Conservation (phyloP, 2,113 vertebrate genomes). For the Leptodactylus fuscus region DNA sequence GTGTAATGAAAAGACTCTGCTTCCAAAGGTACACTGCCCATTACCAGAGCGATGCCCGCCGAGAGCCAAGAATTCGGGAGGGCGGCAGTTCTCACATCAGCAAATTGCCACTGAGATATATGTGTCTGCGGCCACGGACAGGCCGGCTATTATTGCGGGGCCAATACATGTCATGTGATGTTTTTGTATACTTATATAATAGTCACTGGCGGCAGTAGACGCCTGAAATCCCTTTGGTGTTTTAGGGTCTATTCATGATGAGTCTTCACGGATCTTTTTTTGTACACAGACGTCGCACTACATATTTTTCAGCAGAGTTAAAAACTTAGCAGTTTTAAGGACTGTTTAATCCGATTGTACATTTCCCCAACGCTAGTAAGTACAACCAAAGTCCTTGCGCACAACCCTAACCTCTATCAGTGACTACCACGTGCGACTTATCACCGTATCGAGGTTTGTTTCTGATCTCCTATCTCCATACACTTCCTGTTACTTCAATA, state of each 20-base stretch:
- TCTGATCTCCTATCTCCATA: too few species aligned
- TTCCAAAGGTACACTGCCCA: constrained; percentile 4
- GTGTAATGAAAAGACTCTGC: constrained; percentile 8
- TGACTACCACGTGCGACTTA: too few species aligned
- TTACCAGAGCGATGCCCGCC: constrained; percentile 18
- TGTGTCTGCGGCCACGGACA: not conserved
- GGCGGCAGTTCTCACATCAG: constrained; percentile 3
- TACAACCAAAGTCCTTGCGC: too few species aligned
- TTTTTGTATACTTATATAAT: not conserved
- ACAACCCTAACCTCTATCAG: too few species aligned
- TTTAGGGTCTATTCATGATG: not conserved
- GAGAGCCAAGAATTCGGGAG: constrained; percentile 6
- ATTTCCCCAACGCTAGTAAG: too few species aligned
- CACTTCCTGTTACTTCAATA: too few species aligned
- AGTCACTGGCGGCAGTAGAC: not conserved
- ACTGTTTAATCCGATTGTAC: too few species aligned
- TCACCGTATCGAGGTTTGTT: too few species aligned
- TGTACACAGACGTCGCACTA: too few species aligned
- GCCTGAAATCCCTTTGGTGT: not conserved
- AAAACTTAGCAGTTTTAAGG: too few species aligned
- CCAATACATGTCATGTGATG: not conserved
- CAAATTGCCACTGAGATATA: not conserved
- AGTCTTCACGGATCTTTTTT: not conserved
- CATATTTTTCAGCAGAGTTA: too few species aligned
- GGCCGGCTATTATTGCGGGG: not conserved